Evolutionary conservation across 2,888 invertebrate genomes (phyloP), one percentile per base, ranked within the genome.

Genomic region (Polydrusus cervinus): DNA sequence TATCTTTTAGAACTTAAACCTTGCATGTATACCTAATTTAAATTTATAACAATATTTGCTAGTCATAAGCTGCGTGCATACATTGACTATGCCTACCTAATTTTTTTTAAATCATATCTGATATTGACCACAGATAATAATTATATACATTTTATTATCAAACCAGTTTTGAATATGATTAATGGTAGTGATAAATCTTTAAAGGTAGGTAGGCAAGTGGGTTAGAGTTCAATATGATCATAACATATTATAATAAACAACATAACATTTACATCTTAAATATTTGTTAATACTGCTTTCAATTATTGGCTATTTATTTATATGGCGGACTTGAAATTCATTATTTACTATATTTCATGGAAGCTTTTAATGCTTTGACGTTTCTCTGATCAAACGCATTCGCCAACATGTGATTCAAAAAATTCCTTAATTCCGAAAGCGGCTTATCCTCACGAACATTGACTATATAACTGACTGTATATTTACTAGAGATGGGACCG

Each of bases 151-250:
- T 20, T 45, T n/a, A 43, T 49, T 62, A 45, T 20, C 3, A 40
- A 65, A 66, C 53, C 30, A 53, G 53, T 66, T 66, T 25, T 6
- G 20, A 40, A 61, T 18, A 16, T 61, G 13, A 49, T 49, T 64
- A 25, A 66, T 25, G 38, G 13, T 49, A 49, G 9, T 51, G 14
- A 16, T 70, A 62, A 70, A 70, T 70, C 62, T 40, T 70, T 30
- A 40, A 62, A 69, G 49, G 69, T 69, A 47, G 30, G 61, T 69
- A 47, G 25, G 20, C 70, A 70, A 40, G 14, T 70, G 18, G 70
- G 70, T 70, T 49, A 53, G 70, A 70, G 70, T 70, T 70, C 62
- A 61, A 62, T 40, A 70, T 30, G 51, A 53, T 51, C 57, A 60
- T 60, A 61, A 70, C 61, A 51, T 16, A 51, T 70, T 38, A 69